A percentile compares a stretch with the other conserved stretches of the same genome.
phyloP scores from a whole-genome alignment of 2,113 vertebrate genomes.

The Athene noctua region DNA sequence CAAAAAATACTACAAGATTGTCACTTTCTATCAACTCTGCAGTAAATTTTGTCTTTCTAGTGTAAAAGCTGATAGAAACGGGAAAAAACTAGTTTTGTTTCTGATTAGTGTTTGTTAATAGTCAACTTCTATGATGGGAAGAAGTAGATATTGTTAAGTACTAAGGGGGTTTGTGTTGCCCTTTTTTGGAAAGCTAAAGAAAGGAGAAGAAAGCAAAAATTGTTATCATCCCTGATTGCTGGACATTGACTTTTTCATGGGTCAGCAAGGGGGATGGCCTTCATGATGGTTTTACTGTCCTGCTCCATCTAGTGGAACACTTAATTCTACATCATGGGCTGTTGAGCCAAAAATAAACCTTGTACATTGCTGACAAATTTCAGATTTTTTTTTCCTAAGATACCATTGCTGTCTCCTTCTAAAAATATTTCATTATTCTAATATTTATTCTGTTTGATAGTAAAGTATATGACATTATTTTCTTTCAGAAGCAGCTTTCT shows the following conservation, averaged over 20 bases:
- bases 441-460: background rate
- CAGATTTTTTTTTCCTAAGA: background rate
- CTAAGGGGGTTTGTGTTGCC: background rate
- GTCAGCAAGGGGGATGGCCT: background rate
- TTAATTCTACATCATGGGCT: background rate
- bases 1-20: background rate
- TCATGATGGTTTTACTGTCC: slow-evolving; percentile 7
- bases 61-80: background rate
- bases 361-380: background rate
- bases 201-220: background rate
- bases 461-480: background rate
- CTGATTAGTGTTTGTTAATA: background rate
- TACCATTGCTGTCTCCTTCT: background rate
- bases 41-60: background rate
- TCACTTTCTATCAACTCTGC: background rate
- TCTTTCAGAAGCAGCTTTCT: background rate
- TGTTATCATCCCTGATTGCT: background rate
- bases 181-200: background rate
- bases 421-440: background rate
- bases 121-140: background rate
- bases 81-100: background rate
- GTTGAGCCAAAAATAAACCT: background rate
- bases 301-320: slow-evolving; percentile 58
- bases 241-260: background rate
- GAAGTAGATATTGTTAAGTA: background rate